These are phyloP conservation scores for Gastracanthus pulcherrimus DNA, from an alignment of 2,888 invertebrate genomes.

Conservation along the genomic window DNA sequence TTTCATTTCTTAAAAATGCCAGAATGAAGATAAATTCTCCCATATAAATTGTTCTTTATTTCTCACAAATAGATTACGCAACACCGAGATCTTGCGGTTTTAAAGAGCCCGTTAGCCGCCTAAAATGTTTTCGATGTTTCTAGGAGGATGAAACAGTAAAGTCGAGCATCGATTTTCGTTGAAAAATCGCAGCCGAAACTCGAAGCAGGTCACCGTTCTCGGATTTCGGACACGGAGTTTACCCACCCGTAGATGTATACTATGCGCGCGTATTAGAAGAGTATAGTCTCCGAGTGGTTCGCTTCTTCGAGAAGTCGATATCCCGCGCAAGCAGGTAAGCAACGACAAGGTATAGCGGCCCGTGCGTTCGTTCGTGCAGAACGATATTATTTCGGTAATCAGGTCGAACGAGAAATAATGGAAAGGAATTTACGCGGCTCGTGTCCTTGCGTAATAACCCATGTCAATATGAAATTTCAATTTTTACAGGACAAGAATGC, in stretches of 20 bases:
- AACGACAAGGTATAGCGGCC: constrained; percentile 58
- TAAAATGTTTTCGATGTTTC: constrained; percentile 8
- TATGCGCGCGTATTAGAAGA: constrained; percentile 51
- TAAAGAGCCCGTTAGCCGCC: constrained; percentile 13
- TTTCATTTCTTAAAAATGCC: too few relatives aligned
- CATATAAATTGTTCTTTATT: background rate
- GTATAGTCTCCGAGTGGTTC: too few relatives aligned
- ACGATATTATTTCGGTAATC: constrained; percentile 58
- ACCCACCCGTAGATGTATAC: background rate
- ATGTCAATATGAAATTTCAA: too few relatives aligned
- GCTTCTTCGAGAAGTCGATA: constrained; percentile 16
- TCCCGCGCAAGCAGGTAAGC: too few relatives aligned
- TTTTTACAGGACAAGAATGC: too few relatives aligned
- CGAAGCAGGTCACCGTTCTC: constrained; percentile 46
- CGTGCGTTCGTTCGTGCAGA: constrained; percentile 62
- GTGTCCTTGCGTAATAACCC: too few relatives aligned
- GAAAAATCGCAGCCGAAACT: constrained; percentile 49
- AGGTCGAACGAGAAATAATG: background rate
- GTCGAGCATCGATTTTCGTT: constrained; percentile 50
- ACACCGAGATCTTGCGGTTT: background rate
- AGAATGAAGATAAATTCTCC: too few relatives aligned
- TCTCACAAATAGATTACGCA: background rate
- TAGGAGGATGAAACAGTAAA: constrained; percentile 1
- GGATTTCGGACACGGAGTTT: constrained; percentile 42
- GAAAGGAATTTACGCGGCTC: constrained; percentile 1